Evolutionary conservation across 2,797 vertebrate species (phyloP).

Genomic region (Austrolebias charrua): DNA sequence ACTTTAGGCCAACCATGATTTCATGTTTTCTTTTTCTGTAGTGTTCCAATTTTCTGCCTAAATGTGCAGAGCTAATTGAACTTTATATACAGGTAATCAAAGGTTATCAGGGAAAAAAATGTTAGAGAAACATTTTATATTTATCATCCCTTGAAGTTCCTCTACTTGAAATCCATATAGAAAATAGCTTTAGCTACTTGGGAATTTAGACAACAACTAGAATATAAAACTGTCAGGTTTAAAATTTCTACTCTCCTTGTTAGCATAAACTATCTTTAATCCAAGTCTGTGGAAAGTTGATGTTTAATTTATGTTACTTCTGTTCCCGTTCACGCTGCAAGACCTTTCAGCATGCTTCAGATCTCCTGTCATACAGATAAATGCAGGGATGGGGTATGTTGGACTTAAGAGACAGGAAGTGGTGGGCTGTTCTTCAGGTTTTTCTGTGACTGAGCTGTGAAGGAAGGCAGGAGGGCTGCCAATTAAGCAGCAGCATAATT

Average conservation of each 20-base stretch:
- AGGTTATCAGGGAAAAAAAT: too few relatives aligned
- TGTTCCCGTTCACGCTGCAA: conserved; percentile 28
- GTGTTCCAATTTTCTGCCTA: not conserved
- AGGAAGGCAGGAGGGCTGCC: conserved; percentile 45
- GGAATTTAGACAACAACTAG: not conserved
- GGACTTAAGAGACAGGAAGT: conserved; percentile 15
- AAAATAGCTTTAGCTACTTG: not conserved
- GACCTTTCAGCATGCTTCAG: conserved; percentile 3
- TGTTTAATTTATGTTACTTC: conserved; percentile 15
- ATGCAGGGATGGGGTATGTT: conserved; percentile 5
- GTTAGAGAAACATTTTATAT: too few relatives aligned
- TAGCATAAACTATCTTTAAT: conserved; percentile 6
- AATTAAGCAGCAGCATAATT: conserved; percentile 51
- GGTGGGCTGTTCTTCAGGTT: conserved; percentile 29
- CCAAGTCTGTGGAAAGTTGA: not conserved
- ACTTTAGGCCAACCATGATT: too few relatives aligned
- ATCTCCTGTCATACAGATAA: conserved; percentile 31
- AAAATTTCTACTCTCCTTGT: not conserved
- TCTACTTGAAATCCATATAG: not conserved
- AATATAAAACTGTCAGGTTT: too few relatives aligned
- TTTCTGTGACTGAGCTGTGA: conserved; percentile 39
- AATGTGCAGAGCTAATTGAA: not conserved
- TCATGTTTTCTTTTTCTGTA: not conserved
- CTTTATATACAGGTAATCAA: not conserved
- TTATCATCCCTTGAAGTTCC: not conserved